A percentile compares a stretch with the other conserved stretches of the same genome.
phyloP scores from a whole-genome alignment of 2,113 vertebrate species.

The Chrysochloris asiatica region DNA sequence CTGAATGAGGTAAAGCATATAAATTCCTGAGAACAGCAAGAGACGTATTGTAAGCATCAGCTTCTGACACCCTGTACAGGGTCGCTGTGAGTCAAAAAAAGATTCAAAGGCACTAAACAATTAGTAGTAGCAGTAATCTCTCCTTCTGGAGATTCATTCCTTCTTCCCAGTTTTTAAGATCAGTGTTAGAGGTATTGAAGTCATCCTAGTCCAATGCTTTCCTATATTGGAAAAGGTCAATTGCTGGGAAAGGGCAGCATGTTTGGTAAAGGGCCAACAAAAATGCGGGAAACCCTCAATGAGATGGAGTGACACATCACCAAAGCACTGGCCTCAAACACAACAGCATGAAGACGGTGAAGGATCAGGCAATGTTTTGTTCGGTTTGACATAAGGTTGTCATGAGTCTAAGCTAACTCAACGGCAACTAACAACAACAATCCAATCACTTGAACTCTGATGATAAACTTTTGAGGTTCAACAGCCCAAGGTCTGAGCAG shows the following conservation, averaged over 20 bases:
- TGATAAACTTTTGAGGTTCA: rapidly evolving
- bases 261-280: neutral
- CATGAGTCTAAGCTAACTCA: neutral
- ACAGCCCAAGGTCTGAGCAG: neutral
- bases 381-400: neutral
- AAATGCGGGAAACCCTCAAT: neutral
- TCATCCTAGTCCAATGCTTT: neutral
- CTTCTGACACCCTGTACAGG: too few relatives aligned
- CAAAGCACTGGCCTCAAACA: neutral
- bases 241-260: neutral
- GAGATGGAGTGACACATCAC: neutral
- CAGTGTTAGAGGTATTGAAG: neutral
- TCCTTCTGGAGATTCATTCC: neutral
- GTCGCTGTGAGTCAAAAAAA: too few relatives aligned
- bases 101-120: too few relatives aligned
- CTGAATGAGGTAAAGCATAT: rapidly evolving
- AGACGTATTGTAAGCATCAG: rapidly evolving
- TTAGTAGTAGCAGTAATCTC: neutral
- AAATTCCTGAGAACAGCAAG: neutral
- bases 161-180: neutral
- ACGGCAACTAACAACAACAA: neutral
- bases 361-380: neutral
- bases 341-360: neutral
- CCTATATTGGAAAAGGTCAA: neutral
- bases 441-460: neutral